These are phyloP conservation scores for Meteorus sp. DNA, from an alignment of 1,140 invertebrate genomes.

Conservation along the genomic window DNA sequence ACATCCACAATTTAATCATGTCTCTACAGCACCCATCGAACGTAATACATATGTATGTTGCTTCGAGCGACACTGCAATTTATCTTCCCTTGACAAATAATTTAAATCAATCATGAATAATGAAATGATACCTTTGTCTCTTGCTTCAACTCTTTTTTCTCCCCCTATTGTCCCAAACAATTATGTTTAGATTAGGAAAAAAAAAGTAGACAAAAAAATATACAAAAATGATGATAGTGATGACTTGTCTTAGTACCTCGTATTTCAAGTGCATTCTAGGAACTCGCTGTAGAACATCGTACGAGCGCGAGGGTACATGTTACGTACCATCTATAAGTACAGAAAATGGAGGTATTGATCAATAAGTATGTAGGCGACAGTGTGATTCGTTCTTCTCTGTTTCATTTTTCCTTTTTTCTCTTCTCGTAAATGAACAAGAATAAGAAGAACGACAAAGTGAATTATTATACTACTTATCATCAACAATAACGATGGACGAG, in stretches of 20 bases:
- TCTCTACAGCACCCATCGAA: no score
- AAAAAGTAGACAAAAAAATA: constrained; percentile 30
- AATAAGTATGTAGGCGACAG: constrained; percentile 47
- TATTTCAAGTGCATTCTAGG: constrained; percentile 58
- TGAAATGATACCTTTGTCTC: constrained; percentile 15
- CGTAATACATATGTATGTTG: no score
- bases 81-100: neutral
- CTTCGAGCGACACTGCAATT: no score
- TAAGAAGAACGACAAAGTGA: neutral
- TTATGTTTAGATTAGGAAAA: constrained; percentile 25
- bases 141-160: no score
- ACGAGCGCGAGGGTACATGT: constrained; percentile 56
- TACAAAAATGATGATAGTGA: constrained; percentile 53
- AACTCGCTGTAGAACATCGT: constrained; percentile 58
- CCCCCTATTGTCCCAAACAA: no score
- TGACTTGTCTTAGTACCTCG: constrained; percentile 56
- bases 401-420: constrained; percentile 6
- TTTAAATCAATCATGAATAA: constrained; percentile 3
- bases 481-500: no score
- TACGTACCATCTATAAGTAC: constrained; percentile 60
- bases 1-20: no score
- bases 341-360: constrained; percentile 59
- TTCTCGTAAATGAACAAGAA: constrained; percentile 6
- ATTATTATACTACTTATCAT: constrained; percentile 3
- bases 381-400: constrained; percentile 42